These are phyloP conservation scores for Takifugu bimaculatus DNA, from an alignment of 2,113 vertebrate genomes.

Conservation along the genomic window DNA sequence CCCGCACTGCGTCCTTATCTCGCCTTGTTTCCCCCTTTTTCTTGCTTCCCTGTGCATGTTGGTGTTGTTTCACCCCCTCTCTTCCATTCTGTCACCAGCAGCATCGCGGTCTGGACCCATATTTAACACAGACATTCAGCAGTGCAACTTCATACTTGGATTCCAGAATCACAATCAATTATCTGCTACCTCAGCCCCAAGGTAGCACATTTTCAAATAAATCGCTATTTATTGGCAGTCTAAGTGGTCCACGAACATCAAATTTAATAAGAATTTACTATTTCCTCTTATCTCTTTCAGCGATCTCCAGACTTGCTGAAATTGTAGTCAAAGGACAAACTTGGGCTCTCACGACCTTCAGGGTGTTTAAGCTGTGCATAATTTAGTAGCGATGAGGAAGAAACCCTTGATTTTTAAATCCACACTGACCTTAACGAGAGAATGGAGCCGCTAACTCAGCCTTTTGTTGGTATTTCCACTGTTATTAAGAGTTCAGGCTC, in stretches of 20 bases:
- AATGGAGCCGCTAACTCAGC: constrained; percentile 50
- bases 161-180: no score
- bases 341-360: constrained; percentile 11
- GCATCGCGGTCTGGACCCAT: background rate
- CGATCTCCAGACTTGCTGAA: constrained; percentile 12
- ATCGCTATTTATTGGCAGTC: no score
- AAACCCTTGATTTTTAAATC: constrained; percentile 64
- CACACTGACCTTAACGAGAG: constrained; percentile 56
- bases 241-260: background rate
- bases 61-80: constrained; percentile 25
- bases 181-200: no score
- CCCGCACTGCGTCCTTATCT: constrained; percentile 40
- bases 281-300: constrained; percentile 4
- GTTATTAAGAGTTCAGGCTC: constrained; percentile 46
- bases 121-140: constrained; percentile 4
- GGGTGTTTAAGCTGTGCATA: constrained; percentile 41
- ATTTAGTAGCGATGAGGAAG: constrained; percentile 59
- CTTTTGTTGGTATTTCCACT: constrained; percentile 59
- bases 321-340: constrained; percentile 13
- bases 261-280: background rate
- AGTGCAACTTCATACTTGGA: no score
- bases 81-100: constrained; percentile 14
- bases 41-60: constrained; percentile 25
- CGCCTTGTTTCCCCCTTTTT: constrained; percentile 51
- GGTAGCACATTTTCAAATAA: no score